Base-by-base conservation (phyloP, 2,113 vertebrate genomes). In the Astur gentilis region DNA sequence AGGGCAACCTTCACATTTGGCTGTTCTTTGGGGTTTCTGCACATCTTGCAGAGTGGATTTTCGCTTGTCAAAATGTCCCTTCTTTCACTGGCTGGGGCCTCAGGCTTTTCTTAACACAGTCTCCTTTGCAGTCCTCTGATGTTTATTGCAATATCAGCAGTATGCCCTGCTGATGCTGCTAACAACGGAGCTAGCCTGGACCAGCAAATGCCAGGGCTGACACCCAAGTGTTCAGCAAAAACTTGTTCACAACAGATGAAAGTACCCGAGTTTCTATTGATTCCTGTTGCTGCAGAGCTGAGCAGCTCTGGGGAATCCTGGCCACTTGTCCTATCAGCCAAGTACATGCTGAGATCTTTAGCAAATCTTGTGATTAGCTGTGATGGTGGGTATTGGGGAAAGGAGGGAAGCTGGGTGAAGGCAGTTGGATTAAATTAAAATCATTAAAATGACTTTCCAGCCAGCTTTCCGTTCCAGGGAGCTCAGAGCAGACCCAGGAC, bases 151-250 rank as follows among this genome's bases (percentile, higher is more conserved):
- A 13, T 49, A 57, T 26, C 62, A n/a, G 45, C 1, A 3, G 12
- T 21, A 3, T 50, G 15, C 17, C 38, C 44, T 32, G 76, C 14
- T 57, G 64, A 49, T 58, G 36, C 32, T 49, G 50, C n/a, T 76
- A 36, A 4, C 17, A 14, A 16, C 0, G 0, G 40, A 83, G 45
- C 9, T 54, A 32, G 8, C 18, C 40, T 3, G 2, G 70, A 26
- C 26, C 44, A 21, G n/a, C 9, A 65, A 52, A 47, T 27, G 14
- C 26, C 2, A 13, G 12, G 8, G 15, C 12, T 73, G 70, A 23
- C 42, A 47, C 26, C 22, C 58, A 40, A 11, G 36, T 16, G 18
- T 47, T 49, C 64, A 71, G 17, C 2, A 38, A 34, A 47, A 71
- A 14, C 22, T 31, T 25, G 4, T 29, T 83, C 62, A 73, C 9